Evolutionary conservation across 2,797 vertebrate species (phyloP).

Genomic region (Gobio occitaniae): DNA sequence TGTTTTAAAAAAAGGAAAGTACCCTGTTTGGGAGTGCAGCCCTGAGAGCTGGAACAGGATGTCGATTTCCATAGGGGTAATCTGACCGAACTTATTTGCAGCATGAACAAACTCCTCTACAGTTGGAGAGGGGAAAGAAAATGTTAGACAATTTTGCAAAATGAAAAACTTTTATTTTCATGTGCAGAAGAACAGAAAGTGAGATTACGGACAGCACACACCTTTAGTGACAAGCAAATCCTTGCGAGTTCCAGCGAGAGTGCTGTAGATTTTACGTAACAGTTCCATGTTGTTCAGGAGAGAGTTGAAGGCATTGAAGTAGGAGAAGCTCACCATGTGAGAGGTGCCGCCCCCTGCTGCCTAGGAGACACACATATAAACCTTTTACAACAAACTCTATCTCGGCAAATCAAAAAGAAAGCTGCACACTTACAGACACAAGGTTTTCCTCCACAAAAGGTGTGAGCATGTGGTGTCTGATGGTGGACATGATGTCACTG

Average conservation of each 20-base stretch:
- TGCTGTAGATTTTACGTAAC: conserved; percentile 97
- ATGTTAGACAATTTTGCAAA: conserved; percentile 16
- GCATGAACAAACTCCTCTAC: conserved; percentile 96
- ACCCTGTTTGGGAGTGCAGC: conserved; percentile 95
- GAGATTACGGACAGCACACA: conserved; percentile 53
- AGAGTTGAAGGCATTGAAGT: conserved; percentile 98
- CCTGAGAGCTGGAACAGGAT: conserved; percentile 94
- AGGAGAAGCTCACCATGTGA: conserved; percentile 98
- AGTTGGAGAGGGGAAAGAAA: conserved; percentile 33
- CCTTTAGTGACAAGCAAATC: conserved; percentile 96
- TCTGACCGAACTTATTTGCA: conserved; percentile 96
- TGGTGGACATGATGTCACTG: conserved; percentile 96
- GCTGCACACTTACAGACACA: conserved; percentile 88
- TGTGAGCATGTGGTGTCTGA: conserved; percentile 96
- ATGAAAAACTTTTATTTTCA: neutral
- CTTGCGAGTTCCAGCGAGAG: conserved; percentile 89
- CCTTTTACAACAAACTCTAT: neutral
- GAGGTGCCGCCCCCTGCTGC: conserved; percentile 93
- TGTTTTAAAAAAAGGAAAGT: conserved; percentile 63
- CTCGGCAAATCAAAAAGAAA: neutral
- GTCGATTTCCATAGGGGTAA: conserved; percentile 97
- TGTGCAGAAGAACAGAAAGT: neutral
- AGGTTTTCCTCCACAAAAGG: conserved; percentile 97
- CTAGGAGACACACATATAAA: conserved; percentile 68
- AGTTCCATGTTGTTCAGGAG: conserved; percentile 99